Conservation (phyloP, 2,888 invertebrate species). For the Gymnocheta viridis region DNA sequence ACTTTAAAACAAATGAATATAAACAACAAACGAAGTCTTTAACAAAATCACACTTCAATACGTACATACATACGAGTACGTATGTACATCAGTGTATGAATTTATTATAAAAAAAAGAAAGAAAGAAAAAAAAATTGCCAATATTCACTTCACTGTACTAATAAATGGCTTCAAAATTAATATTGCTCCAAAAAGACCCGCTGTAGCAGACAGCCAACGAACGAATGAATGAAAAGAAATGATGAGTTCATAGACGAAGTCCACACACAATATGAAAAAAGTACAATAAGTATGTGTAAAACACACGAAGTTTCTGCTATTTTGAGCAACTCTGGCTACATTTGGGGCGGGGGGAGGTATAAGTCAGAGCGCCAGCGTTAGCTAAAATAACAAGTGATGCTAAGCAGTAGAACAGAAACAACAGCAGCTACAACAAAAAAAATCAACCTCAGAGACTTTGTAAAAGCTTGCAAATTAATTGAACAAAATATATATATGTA, state of each 20-base stretch:
- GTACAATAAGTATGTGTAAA: conserved; percentile 36
- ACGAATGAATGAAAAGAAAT: conserved; percentile 77
- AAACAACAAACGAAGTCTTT: conserved; percentile 40
- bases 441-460: conserved; percentile 51
- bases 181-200: conserved; percentile 60
- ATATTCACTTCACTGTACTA: conserved; percentile 43
- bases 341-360: conserved; percentile 14
- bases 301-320: conserved; percentile 41
- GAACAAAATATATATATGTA: conserved; percentile 29
- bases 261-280: conserved; percentile 28
- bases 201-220: conserved; percentile 75
- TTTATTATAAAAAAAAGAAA: neutral
- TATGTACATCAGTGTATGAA: neutral
- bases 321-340: neutral
- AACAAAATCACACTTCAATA: conserved; percentile 19
- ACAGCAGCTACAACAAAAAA: neutral
- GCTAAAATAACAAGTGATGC: conserved; percentile 40
- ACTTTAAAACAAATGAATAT: conserved; percentile 28
- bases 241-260: conserved; percentile 69
- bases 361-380: conserved; percentile 56
- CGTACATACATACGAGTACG: no score
- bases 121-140: conserved; percentile 14
- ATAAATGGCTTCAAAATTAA: conserved; percentile 1
- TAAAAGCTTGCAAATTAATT: conserved; percentile 61
- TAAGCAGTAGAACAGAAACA: conserved; percentile 35